Conservation (phyloP, 1,140 invertebrate genomes). For the Ptiloglossa arizonensis region DNA sequence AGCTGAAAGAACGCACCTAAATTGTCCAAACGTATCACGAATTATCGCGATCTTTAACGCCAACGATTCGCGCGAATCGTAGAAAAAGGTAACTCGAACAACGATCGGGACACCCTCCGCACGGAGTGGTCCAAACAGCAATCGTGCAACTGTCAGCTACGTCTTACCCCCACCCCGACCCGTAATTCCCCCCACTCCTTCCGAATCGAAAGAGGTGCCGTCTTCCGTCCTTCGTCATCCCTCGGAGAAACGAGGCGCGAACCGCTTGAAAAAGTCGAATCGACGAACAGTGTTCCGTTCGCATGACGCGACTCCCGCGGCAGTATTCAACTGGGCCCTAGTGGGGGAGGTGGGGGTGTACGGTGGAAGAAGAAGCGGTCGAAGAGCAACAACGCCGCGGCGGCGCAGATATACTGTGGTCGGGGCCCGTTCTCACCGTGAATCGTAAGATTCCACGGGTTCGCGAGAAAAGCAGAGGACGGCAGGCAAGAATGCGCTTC, state of each 20-base stretch:
- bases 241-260: neutral
- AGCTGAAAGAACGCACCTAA: no score
- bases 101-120: no score
- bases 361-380: neutral
- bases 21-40: no score
- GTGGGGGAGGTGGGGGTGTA: no score
- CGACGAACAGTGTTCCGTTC: neutral
- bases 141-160: no score
- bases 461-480: constrained; percentile 54
- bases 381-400: neutral
- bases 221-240: no score
- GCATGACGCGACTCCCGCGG: neutral
- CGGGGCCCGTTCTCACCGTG: constrained; percentile 46
- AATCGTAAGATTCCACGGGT: constrained; percentile 62
- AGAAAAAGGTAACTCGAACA: no score
- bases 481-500: constrained; percentile 73
- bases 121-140: no score
- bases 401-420: constrained; percentile 13
- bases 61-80: no score
- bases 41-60: no score
- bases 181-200: no score
- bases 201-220: neutral
- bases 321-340: neutral
- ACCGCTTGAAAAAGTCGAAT: neutral
- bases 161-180: no score